Conservation (phyloP, 2,797 vertebrate genomes). For the Cygnus olor region DNA sequence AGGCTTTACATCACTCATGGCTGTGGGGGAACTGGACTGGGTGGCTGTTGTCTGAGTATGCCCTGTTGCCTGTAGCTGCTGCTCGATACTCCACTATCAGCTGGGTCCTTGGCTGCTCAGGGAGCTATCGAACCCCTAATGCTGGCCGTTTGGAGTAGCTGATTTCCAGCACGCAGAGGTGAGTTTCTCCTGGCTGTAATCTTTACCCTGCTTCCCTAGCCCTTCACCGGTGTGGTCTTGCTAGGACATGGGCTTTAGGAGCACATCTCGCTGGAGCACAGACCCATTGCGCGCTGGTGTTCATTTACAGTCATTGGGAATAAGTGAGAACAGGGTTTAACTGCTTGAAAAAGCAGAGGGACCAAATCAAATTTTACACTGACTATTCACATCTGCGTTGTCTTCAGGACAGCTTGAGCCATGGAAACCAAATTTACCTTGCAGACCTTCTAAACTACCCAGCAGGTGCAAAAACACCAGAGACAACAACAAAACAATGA, state of each 20-base stretch:
- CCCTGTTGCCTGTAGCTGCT: not conserved
- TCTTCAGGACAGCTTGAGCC: not conserved
- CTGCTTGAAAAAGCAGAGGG: not conserved
- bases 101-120: not conserved
- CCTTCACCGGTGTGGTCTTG: not conserved
- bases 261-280: not conserved
- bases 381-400: not conserved
- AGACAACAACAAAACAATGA: not conserved
- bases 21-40: not conserved
- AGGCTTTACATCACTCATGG: accelerated
- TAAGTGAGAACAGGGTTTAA: not conserved
- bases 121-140: not conserved
- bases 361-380: not conserved
- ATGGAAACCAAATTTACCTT: not conserved
- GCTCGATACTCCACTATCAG: not conserved
- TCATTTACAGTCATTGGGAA: not conserved
- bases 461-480: not conserved
- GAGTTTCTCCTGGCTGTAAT: not conserved
- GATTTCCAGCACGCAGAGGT: not conserved
- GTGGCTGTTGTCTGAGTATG: not conserved
- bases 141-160: not conserved
- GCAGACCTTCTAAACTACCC: not conserved
- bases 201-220: not conserved
- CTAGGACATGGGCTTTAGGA: not conserved
- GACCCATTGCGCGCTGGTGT: accelerated